Conservation (phyloP, 2,113 vertebrate genomes). For the Apodemus sylvaticus region DNA sequence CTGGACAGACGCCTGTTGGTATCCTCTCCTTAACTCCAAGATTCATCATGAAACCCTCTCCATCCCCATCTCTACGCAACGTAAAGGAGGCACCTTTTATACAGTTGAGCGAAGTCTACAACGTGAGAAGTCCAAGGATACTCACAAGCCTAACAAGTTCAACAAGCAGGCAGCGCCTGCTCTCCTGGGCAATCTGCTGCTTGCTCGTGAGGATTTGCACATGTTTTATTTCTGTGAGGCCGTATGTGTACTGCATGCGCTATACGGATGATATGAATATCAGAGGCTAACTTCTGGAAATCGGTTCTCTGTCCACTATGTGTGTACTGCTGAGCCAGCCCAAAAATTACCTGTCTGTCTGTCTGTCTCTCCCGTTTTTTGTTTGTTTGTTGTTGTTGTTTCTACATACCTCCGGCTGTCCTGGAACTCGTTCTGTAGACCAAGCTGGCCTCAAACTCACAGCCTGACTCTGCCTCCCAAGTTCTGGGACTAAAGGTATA, state of each 20-base stretch:
- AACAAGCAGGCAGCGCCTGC: not conserved
- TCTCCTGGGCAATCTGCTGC: not conserved
- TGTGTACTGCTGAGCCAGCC: not conserved
- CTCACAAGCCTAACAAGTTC: not conserved
- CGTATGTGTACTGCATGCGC: not conserved
- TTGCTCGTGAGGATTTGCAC: too few species aligned
- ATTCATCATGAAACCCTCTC: not conserved
- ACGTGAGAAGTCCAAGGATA: not conserved
- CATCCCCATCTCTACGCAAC: not conserved
- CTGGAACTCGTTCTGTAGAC: too few species aligned
- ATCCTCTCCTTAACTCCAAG: not conserved
- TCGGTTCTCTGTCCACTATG: not conserved
- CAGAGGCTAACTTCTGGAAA: not conserved
- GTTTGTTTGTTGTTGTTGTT: too few species aligned
- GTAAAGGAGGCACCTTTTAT: not conserved
- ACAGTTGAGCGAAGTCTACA: not conserved
- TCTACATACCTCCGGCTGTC: too few species aligned
- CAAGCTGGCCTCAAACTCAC: too few species aligned
- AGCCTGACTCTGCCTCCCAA: too few species aligned
- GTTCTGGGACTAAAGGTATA: too few species aligned
- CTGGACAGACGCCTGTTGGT: not conserved
- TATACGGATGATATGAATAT: accelerated
- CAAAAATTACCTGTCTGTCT: not conserved
- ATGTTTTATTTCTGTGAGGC: not conserved
- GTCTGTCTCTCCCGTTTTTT: too few species aligned